Evolutionary conservation across 1,140 invertebrate genomes (phyloP).

Genomic region (Diorhabda carinulata): DNA sequence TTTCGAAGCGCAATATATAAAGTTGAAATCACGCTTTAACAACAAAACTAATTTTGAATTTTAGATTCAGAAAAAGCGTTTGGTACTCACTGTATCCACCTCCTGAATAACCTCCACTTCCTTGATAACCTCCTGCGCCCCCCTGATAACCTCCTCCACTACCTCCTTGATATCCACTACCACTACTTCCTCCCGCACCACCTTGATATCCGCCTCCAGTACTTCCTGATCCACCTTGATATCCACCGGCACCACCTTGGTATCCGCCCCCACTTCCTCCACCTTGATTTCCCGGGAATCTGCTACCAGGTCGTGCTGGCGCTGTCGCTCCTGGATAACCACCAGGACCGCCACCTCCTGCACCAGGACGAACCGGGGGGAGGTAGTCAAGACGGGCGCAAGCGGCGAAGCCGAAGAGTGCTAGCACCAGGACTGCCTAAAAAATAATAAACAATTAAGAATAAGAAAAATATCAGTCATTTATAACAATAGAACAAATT

Average conservation of each 20-base stretch:
- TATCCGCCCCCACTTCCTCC: conserved; percentile 12
- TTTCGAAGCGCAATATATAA: not conserved
- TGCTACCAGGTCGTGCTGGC: not conserved
- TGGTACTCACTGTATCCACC: conserved; percentile 5
- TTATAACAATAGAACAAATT: not conserved
- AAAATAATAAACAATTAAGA: conserved; percentile 4
- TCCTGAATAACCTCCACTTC: conserved; percentile 6
- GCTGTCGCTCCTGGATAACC: conserved; percentile 8
- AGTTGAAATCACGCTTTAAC: no score
- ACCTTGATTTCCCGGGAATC: not conserved
- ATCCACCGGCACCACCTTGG: conserved; percentile 15
- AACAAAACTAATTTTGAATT: no score
- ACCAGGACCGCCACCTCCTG: conserved; percentile 15
- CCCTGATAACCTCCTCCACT: conserved; percentile 13
- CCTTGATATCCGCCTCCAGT: conserved; percentile 17
- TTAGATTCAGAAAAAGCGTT: not conserved
- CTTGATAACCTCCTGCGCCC: not conserved
- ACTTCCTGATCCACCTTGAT: conserved; percentile 17
- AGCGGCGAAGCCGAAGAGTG: conserved; percentile 22
- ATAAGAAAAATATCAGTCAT: conserved; percentile 1
- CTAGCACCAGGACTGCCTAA: conserved; percentile 14
- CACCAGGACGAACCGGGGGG: conserved; percentile 18
- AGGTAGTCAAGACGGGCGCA: conserved; percentile 27
- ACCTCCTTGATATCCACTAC: conserved; percentile 15
- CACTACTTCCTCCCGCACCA: conserved; percentile 19